Base-by-base conservation (phyloP, 35 echinoderm and acorn worm genomes). In the Eucidaris tribuloides region DNA sequence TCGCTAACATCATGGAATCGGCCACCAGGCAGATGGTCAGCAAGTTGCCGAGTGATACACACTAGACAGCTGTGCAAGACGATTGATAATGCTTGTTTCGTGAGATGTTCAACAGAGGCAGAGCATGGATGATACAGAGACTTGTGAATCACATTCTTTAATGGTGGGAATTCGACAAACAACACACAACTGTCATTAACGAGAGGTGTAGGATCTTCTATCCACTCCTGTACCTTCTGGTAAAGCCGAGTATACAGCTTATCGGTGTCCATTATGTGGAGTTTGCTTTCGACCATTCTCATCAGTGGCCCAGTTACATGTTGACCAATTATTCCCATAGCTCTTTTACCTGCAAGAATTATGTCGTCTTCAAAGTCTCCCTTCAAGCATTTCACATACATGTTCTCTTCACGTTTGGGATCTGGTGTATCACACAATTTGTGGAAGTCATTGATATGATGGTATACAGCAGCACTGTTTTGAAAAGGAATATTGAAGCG, bases 401-500 rank as follows among this genome's bases (percentile, higher is more conserved):
- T 77, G 5, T 77, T 77, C 45, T 77, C 71, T 38, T 77, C 71
- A 42, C 6, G 28, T 38, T 77, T 37, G n/a, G 71, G 27, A 77
- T 77, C 71, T 17, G 45, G 39, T 11, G 71, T 17, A 17, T 31
- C 17, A 43, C 71, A 77, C 30, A 77, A 36, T 77, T 31, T 42
- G 27, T 41, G 17, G 5, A 77, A 77, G 71, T 77, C 30, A 43
- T 77, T 18, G 7, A 37, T 77, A 42, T 77, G 81, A 46, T 66
- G 60, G 38, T 41, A 83, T 42, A 68, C 59, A 13, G 81, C 81
- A 18, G 81, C 60, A 4, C 58, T 43, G 49, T 65, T 66, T 18
- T 45, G 19, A 58, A 83, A 83, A 6, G 39, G 81, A 15, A 83
- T 68, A 45, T 83, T 83, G 19, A 83, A 83, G 6, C 81, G n/a